These are phyloP conservation scores for Clarias laeviceps DNA, from an alignment of 2,797 vertebrate species.

Conservation along the genomic window DNA sequence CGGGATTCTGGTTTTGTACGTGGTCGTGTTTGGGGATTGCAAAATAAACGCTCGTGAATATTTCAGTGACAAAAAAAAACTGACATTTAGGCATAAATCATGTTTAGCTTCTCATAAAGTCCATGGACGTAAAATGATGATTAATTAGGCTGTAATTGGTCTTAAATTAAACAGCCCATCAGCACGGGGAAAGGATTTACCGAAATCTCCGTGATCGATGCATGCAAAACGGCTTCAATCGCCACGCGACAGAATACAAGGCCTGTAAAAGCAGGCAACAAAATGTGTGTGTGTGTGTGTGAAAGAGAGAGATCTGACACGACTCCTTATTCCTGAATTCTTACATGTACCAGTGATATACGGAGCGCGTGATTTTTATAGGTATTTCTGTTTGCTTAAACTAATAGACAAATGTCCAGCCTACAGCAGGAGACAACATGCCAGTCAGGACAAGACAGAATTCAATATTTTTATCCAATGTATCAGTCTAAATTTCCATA, in stretches of 20 bases:
- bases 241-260: constrained; percentile 28
- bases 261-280: constrained; percentile 16
- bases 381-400: not conserved
- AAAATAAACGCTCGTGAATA: not conserved
- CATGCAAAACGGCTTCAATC: constrained; percentile 16
- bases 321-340: not conserved
- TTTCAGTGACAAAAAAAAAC: not conserved
- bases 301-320: not conserved
- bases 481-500: not conserved
- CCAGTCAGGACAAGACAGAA: not conserved
- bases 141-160: constrained; percentile 14
- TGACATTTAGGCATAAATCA: constrained; percentile 4
- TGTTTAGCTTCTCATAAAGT: not conserved
- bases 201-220: constrained; percentile 1
- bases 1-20: not conserved
- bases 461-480: not conserved
- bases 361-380: not conserved
- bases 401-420: not conserved
- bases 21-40: constrained; percentile 1
- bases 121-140: constrained; percentile 17
- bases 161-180: constrained; percentile 35
- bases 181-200: constrained; percentile 22
- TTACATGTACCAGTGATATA: not conserved
- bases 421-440: not conserved
- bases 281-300: constrained; percentile 13